A percentile compares a stretch with the other conserved stretches of the same genome.
Evolutionary conservation across 2,888 invertebrate genomes (phyloP).

Genomic region (Epinotia ramella): DNA sequence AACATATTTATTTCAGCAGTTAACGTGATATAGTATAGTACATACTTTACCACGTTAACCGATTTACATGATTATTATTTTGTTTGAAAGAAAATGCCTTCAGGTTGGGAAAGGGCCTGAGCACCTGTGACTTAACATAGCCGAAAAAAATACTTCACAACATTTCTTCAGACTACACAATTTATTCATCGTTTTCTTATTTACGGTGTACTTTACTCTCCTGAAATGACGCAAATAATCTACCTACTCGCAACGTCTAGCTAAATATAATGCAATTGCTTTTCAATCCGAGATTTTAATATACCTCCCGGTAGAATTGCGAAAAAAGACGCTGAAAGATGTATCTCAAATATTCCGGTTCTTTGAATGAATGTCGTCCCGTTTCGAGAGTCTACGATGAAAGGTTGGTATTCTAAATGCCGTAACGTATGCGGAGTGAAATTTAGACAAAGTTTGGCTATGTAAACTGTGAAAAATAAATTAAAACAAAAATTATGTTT

Average conservation of each 20-base stretch:
- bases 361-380: conserved; percentile 22
- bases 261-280: background rate
- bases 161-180: background rate
- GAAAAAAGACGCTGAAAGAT: conserved; percentile 13
- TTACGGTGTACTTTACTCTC: background rate
- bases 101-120: background rate
- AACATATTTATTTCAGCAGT: too few species aligned
- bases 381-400: conserved; percentile 15
- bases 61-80: background rate
- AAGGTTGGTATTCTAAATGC: conserved; percentile 28
- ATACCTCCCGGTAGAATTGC: background rate
- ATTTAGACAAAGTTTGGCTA: too few species aligned
- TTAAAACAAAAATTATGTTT: too few species aligned
- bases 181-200: background rate
- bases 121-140: conserved; percentile 2
- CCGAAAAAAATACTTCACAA: conserved; percentile 16
- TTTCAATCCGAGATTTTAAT: conserved; percentile 29
- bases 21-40: too few species aligned
- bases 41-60: background rate
- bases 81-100: background rate
- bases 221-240: background rate
- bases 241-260: background rate
- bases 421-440: too few species aligned
- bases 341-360: conserved; percentile 17
- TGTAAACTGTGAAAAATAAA: too few species aligned